Conservation (phyloP, 2,113 vertebrate genomes). For the Phaethornis superciliosus region DNA sequence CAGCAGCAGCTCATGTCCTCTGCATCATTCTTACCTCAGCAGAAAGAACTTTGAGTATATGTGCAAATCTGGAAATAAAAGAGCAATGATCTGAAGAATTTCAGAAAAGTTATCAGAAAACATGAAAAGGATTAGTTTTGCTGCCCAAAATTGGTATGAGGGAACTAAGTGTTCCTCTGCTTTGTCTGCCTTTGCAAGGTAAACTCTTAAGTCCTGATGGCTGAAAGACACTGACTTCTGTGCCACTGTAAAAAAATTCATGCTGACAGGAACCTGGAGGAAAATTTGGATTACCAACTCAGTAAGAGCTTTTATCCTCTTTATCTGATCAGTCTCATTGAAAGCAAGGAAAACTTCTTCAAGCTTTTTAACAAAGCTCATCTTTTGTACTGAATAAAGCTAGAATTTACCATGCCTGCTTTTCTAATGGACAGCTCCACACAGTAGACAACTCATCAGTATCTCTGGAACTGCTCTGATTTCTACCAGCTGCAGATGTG, state of each 20-base stretch:
- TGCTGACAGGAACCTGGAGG: neutral
- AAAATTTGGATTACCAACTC: neutral
- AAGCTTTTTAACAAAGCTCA: neutral
- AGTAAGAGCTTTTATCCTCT: neutral
- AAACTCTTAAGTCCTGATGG: neutral
- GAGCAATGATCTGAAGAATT: neutral
- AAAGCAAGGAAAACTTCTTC: neutral
- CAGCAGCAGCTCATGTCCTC: neutral
- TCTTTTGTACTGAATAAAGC: neutral
- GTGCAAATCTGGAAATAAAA: neutral
- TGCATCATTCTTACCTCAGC: neutral
- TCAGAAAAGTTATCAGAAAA: neutral
- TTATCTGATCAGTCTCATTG: neutral
- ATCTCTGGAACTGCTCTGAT: neutral
- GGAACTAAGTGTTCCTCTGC: neutral
- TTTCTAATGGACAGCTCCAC: neutral
- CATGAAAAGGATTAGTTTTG: neutral
- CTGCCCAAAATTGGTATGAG: neutral
- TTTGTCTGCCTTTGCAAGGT: neutral
- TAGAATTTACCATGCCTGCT: neutral
- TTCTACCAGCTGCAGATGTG: slow-evolving; percentile 27
- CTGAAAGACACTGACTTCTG: neutral
- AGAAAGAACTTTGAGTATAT: neutral
- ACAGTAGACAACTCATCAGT: neutral
- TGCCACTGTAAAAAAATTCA: neutral